These are phyloP conservation scores for Tetheella fluctuosa DNA, from an alignment of 2,888 invertebrate genomes.

Conservation along the genomic window DNA sequence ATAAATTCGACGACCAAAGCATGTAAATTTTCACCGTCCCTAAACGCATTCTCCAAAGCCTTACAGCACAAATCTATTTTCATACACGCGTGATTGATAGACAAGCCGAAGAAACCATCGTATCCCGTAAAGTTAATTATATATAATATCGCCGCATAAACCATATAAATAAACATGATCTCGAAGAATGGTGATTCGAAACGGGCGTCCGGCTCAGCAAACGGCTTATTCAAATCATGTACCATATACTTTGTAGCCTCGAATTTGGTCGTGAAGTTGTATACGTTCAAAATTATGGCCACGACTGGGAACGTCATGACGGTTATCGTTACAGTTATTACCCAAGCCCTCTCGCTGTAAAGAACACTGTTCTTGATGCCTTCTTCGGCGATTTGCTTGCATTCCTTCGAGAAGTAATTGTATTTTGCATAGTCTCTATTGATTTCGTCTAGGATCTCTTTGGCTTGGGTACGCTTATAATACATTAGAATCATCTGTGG, in stretches of 20 bases:
- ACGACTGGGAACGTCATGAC: conserved; percentile 53
- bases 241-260: conserved; percentile 56
- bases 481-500: conserved; percentile 57
- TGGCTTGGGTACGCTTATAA: conserved; percentile 40
- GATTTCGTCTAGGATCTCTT: conserved; percentile 53
- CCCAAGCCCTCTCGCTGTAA: conserved; percentile 56
- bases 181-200: conserved; percentile 60
- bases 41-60: conserved; percentile 51
- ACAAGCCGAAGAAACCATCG: conserved; percentile 62
- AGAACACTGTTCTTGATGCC: conserved; percentile 37
- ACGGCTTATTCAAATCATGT: conserved; percentile 57
- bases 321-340: conserved; percentile 29
- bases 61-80: conserved; percentile 60
- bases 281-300: conserved; percentile 42
- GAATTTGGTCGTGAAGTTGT: conserved; percentile 39
- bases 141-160: conserved; percentile 41
- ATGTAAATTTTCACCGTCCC: conserved; percentile 21
- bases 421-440: conserved; percentile 44
- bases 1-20: conserved; percentile 46
- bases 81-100: conserved; percentile 61
- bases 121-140: conserved; percentile 54
- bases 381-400: conserved; percentile 31
- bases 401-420: conserved; percentile 34
- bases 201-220: conserved; percentile 37
- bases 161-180: conserved; percentile 46